These are phyloP conservation scores for Troilus luridus DNA, from an alignment of 2,888 invertebrate genomes.

Conservation along the genomic window DNA sequence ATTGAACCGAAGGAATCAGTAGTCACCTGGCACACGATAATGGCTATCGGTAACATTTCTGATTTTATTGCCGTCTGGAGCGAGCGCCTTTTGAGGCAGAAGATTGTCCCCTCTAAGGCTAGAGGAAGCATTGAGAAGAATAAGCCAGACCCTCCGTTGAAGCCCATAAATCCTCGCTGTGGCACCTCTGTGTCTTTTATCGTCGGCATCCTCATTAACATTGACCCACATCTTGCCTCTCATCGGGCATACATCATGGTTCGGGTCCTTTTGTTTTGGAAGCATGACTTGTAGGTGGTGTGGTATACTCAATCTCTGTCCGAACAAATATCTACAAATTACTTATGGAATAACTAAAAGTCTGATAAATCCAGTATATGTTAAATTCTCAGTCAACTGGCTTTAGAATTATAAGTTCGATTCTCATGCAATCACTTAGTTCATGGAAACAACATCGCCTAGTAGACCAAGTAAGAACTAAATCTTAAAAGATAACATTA, in stretches of 20 bases:
- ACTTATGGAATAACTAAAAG: too few relatives aligned
- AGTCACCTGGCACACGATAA: conserved; percentile 34
- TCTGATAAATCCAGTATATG: too few relatives aligned
- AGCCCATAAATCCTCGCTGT: conserved; percentile 19
- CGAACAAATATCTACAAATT: too few relatives aligned
- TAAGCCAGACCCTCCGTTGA: neutral
- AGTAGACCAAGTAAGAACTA: too few relatives aligned
- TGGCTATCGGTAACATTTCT: conserved; percentile 34
- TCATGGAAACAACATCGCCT: too few relatives aligned
- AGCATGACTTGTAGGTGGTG: neutral
- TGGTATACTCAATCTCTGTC: too few relatives aligned
- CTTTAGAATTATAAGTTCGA: too few relatives aligned
- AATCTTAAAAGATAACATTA: too few relatives aligned
- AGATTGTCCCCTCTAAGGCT: conserved; percentile 10
- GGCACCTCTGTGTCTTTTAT: neutral
- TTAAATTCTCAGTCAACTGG: too few relatives aligned
- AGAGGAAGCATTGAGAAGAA: neutral
- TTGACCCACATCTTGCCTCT: conserved; percentile 8
- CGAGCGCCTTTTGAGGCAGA: neutral
- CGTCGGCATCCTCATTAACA: conserved; percentile 38
- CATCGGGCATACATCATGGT: neutral
- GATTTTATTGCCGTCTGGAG: neutral
- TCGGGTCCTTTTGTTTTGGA: neutral
- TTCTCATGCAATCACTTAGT: too few relatives aligned
- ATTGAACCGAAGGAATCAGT: conserved; percentile 41